A percentile compares a stretch with the other conserved stretches of the same genome.
Evolutionary conservation across 2,113 vertebrate species (phyloP).

Genomic region (Trematomus loennbergii): DNA sequence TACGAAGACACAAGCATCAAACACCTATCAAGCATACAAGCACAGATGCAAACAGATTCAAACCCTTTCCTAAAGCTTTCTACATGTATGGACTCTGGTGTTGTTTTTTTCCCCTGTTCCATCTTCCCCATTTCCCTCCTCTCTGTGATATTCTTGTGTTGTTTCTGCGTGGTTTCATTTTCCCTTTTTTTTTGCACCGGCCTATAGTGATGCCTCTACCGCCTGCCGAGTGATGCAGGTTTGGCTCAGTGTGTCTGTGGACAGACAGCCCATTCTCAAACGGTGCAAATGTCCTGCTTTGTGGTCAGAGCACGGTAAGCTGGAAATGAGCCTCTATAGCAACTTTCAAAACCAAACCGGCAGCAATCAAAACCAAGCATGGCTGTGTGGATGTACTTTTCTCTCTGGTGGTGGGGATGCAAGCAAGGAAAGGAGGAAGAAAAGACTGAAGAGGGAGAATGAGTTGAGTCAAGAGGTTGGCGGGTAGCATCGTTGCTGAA

Average conservation of each 20-base stretch:
- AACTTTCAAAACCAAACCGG: constrained; percentile 60
- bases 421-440: constrained; percentile 57
- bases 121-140: constrained; percentile 60
- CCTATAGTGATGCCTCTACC: constrained; percentile 92
- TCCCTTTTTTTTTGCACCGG: constrained; percentile 70
- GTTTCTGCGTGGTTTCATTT: constrained; percentile 73
- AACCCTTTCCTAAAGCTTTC: constrained; percentile 67
- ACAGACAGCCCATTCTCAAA: constrained; percentile 93
- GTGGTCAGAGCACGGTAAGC: constrained; percentile 81
- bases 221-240: constrained; percentile 96
- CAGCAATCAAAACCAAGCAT: constrained; percentile 62
- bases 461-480: constrained; percentile 78
- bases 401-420: constrained; percentile 73
- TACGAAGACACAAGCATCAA: constrained; percentile 81
- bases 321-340: constrained; percentile 69
- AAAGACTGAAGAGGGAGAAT: constrained; percentile 65
- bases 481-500: constrained; percentile 72
- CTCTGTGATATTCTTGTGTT: constrained; percentile 78
- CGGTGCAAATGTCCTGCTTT: constrained; percentile 89
- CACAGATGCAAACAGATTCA: constrained; percentile 79
- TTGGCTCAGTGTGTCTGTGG: constrained; percentile 93
- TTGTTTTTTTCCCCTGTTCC: constrained; percentile 67
- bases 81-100: constrained; percentile 81
- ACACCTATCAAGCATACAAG: constrained; percentile 81
- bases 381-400: constrained; percentile 72